Percentiles rank a stretch among this genome's conserved stretches.
Conservation (phyloP, 1,140 invertebrate species). For the Halesus radiatus region DNA sequence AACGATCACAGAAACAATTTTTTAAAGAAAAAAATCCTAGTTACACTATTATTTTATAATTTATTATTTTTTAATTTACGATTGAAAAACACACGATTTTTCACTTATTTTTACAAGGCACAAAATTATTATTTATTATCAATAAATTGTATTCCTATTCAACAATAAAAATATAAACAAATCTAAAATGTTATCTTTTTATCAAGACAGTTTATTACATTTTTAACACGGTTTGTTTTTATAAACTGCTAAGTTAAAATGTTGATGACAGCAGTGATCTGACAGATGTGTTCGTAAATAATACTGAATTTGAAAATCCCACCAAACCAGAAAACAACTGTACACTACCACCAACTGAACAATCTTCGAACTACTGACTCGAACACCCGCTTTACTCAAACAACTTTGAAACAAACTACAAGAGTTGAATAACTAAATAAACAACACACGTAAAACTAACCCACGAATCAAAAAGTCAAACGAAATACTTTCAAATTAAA, state of each 20-base stretch:
- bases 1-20: neutral
- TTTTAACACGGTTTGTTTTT: no score
- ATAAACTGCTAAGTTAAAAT: neutral
- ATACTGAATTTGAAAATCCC: neutral
- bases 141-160: no score
- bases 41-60: no score
- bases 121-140: no score
- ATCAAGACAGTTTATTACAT: no score
- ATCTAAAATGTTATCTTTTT: no score
- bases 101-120: no score
- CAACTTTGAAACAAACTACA: neutral
- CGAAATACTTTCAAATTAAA: neutral
- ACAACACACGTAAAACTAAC: neutral
- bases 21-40: no score
- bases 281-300: neutral
- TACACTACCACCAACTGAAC: neutral
- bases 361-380: slow-evolving; percentile 2
- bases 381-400: neutral
- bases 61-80: no score
- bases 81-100: no score
- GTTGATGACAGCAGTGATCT: neutral
- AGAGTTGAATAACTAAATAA: neutral
- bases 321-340: neutral
- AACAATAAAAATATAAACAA: no score
- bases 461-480: neutral